A percentile compares a stretch with the other conserved stretches of the same genome.
Evolutionary conservation across 2,797 vertebrate species (phyloP).

Genomic region (Nothura maculosa): DNA sequence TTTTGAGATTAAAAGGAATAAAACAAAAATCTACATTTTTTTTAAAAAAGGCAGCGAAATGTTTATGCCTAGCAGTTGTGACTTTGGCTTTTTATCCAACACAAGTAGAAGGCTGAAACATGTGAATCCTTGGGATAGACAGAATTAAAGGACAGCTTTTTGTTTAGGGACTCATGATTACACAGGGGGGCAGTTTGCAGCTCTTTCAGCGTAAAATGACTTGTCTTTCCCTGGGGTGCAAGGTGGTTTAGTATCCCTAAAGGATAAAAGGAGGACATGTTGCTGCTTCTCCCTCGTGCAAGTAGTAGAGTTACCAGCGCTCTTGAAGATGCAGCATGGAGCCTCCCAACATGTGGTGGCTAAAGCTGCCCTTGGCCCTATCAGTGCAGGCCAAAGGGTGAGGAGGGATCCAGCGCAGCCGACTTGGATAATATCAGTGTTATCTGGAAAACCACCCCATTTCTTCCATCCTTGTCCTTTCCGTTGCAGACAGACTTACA

Average conservation of each 20-base stretch:
- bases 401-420: not conserved
- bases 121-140: not conserved
- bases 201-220: not conserved
- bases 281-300: not conserved
- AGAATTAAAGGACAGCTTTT: not conserved
- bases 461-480: not conserved
- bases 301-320: not conserved
- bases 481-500: not conserved
- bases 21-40: not conserved
- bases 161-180: not conserved
- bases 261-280: no score
- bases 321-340: not conserved
- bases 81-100: not conserved
- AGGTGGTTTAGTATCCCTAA: no score
- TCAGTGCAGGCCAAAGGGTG: not conserved
- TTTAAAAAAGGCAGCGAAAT: not conserved
- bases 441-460: rapidly evolving
- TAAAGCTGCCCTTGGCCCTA: not conserved
- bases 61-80: not conserved
- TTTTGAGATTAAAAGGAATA: constrained; percentile 9
- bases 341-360: not conserved
- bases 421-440: not conserved
- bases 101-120: not conserved
- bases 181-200: not conserved
- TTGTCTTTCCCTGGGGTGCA: not conserved